Percentiles rank a stretch among this genome's conserved stretches.
phyloP scores from a whole-genome alignment of 2,797 vertebrate genomes.

The Loris lydekkerianus region DNA sequence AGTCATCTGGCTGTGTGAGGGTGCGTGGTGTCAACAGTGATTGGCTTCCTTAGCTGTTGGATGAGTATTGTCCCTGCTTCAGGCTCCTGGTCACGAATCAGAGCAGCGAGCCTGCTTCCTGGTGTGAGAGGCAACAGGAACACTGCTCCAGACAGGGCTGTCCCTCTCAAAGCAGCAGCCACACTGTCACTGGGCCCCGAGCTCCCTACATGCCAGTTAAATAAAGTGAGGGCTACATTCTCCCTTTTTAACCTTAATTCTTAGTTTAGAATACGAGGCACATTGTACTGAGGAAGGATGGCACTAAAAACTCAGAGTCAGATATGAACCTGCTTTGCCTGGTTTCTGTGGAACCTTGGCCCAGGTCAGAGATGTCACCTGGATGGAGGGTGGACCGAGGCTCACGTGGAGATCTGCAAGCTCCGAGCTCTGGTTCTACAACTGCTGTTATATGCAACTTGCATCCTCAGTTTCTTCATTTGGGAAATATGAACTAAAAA shows the following conservation, averaged over 20 bases:
- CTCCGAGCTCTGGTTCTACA: neutral
- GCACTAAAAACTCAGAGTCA: neutral
- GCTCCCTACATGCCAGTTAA: neutral
- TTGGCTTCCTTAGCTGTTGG: neutral
- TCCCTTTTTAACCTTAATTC: neutral
- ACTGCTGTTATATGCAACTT: neutral
- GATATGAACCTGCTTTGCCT: neutral
- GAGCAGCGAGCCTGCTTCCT: neutral
- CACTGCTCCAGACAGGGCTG: neutral
- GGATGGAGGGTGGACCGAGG: accelerated
- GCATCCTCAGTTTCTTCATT: neutral
- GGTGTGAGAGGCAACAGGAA: too few species aligned
- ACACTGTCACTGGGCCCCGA: neutral
- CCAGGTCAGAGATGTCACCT: accelerated
- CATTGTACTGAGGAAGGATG: too few species aligned
- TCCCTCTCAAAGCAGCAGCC: neutral
- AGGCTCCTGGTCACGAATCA: neutral
- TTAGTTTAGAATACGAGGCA: neutral
- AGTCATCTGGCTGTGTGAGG: neutral
- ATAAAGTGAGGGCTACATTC: too few species aligned
- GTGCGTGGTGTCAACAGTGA: neutral
- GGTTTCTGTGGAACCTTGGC: accelerated
- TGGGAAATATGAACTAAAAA: neutral
- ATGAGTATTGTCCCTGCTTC: neutral
- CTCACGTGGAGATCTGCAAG: too few species aligned